Percentiles rank a stretch among this genome's conserved stretches.
phyloP scores from a whole-genome alignment of 2,888 invertebrate species.

The Microplitis manilae region DNA sequence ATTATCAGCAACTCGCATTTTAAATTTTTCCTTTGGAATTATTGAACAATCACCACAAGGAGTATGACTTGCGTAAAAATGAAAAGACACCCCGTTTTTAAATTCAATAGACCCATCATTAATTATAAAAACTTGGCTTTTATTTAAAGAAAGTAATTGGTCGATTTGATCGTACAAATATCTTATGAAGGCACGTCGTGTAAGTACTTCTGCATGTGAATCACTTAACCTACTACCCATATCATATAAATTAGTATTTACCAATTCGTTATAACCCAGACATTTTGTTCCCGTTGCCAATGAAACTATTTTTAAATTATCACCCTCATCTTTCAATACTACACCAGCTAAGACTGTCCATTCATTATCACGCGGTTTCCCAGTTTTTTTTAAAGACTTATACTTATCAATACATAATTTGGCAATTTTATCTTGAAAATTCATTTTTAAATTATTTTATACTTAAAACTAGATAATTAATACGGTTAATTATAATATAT shows the following conservation, averaged over 20 bases:
- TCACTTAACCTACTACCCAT: conserved; percentile 86
- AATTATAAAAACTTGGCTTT: conserved; percentile 67
- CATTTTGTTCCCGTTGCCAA: conserved; percentile 95
- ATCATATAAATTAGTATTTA: conserved; percentile 73
- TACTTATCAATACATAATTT: conserved; percentile 77
- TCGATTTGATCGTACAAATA: conserved; percentile 81
- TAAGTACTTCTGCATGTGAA: conserved; percentile 92
- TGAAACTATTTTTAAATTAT: conserved; percentile 78
- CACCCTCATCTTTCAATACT: conserved; percentile 71
- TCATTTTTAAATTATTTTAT: conserved; percentile 46
- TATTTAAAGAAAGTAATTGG: conserved; percentile 61
- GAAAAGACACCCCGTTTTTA: conserved; percentile 78
- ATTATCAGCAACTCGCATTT: conserved; percentile 53
- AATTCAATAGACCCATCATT: conserved; percentile 72
- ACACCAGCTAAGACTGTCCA: conserved; percentile 90
- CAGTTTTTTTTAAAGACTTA: conserved; percentile 80
- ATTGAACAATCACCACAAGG: conserved; percentile 97
- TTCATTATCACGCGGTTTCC: conserved; percentile 83
- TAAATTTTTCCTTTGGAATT: conserved; percentile 74
- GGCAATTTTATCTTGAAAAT: conserved; percentile 74
- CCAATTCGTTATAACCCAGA: conserved; percentile 78
- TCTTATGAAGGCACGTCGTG: conserved; percentile 85
- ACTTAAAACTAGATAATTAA: neutral
- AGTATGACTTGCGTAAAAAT: conserved; percentile 88
- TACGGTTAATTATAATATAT: conserved; percentile 26